Evolutionary conservation across 2,113 vertebrate species (phyloP).

Genomic region (Microtus richardsoni): DNA sequence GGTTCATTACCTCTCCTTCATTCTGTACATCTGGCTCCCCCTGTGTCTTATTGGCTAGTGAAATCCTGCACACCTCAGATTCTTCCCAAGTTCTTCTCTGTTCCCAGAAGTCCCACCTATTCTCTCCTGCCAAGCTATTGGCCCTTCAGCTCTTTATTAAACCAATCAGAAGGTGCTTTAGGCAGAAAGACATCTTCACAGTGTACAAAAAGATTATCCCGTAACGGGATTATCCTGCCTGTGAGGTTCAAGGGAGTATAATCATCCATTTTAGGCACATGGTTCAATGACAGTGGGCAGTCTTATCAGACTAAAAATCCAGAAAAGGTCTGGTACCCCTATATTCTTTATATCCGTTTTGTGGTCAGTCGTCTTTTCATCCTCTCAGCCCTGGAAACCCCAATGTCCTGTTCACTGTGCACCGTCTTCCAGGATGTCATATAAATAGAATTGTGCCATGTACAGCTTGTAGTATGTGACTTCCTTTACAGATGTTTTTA

Average conservation of each 20-base stretch:
- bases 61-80: no score
- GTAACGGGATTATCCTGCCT: neutral
- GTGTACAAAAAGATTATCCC: neutral
- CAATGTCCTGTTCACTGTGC: neutral
- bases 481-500: neutral
- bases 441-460: neutral
- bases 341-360: neutral
- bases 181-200: neutral
- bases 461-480: neutral
- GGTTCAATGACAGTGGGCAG: neutral
- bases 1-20: no score
- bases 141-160: no score
- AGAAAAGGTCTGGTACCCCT: neutral
- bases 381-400: rapidly evolving
- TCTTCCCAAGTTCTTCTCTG: no score
- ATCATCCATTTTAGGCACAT: neutral
- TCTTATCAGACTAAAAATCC: neutral
- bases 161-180: no score
- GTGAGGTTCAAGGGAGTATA: neutral
- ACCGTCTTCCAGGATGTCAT: neutral
- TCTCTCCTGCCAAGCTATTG: no score
- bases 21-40: no score
- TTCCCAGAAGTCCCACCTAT: no score
- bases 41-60: no score
- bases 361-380: neutral